These are phyloP conservation scores for Hormaphis cornu DNA, from an alignment of 1,140 invertebrate genomes.

Conservation along the genomic window DNA sequence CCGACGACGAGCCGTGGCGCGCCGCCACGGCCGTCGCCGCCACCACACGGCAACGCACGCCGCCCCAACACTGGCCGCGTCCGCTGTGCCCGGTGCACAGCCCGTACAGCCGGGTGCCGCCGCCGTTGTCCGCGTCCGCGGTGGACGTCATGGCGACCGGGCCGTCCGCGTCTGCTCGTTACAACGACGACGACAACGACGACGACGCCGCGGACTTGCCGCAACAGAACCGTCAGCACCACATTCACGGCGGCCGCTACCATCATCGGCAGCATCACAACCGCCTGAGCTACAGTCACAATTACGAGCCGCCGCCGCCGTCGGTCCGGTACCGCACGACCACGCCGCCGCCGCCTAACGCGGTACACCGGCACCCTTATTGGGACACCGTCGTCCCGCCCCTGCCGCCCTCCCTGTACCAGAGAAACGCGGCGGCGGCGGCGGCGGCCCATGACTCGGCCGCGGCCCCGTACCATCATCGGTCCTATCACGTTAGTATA, in stretches of 20 bases:
- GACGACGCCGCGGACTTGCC: background rate
- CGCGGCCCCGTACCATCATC: background rate
- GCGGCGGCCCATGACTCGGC: background rate
- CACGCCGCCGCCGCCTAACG: background rate
- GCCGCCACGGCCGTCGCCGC: background rate
- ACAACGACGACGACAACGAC: background rate
- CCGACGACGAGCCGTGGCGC: constrained; percentile 28
- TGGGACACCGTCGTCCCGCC: constrained; percentile 24
- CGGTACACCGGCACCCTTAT: constrained; percentile 9
- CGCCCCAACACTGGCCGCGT: constrained; percentile 21
- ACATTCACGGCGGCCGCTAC: background rate
- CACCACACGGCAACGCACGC: constrained; percentile 18
- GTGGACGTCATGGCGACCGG: constrained; percentile 34
- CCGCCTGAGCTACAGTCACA: background rate
- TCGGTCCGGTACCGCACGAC: constrained; percentile 1
- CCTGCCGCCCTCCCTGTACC: constrained; percentile 8
- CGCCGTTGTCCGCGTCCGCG: constrained; percentile 22
- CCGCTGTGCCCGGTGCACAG: constrained; percentile 27
- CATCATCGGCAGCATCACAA: background rate
- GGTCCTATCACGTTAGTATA: constrained; percentile 24
- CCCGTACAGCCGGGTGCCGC: constrained; percentile 18
- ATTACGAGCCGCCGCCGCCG: constrained; percentile 14
- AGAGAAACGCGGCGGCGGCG: background rate
- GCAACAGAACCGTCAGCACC: background rate
- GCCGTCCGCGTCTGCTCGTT: constrained; percentile 22